A percentile compares a stretch with the other conserved stretches of the same genome.
These are phyloP conservation scores for Aspidiotus destructor DNA, from an alignment of 2,888 invertebrate species.

Conservation along the genomic window DNA sequence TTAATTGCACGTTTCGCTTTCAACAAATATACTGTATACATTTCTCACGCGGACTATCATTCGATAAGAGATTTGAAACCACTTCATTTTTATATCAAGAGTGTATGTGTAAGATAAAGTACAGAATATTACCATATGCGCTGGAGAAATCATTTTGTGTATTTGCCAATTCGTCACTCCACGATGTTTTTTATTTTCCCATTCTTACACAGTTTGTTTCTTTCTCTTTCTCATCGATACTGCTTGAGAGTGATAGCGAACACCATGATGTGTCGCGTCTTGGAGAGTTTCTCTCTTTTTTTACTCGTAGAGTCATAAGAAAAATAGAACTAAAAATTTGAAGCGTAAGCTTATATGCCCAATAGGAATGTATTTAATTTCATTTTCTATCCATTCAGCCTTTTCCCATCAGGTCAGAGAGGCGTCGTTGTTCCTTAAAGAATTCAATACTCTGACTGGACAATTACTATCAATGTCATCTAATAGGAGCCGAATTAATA, in stretches of 20 bases:
- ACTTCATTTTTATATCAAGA: constrained; percentile 7
- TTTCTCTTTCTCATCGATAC: constrained; percentile 1
- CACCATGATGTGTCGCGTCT: too few species aligned
- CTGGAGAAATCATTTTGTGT: constrained; percentile 29
- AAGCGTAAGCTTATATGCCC: too few species aligned
- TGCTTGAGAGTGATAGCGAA: neutral
- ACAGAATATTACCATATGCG: constrained; percentile 1
- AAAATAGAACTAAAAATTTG: too few species aligned
- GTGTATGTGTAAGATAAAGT: constrained; percentile 1
- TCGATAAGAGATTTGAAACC: constrained; percentile 22
- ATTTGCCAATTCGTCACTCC: constrained; percentile 29
- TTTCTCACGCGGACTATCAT: constrained; percentile 31
- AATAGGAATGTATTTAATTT: too few species aligned
- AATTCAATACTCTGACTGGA: too few species aligned
- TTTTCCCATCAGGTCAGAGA: too few species aligned
- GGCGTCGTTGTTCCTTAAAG: too few species aligned
- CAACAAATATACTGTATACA: constrained; percentile 28
- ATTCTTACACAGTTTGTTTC: neutral
- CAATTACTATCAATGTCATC: too few species aligned
- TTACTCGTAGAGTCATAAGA: too few species aligned
- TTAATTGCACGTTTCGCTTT: constrained; percentile 33
- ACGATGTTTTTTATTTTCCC: constrained; percentile 16
- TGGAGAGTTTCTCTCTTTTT: too few species aligned
- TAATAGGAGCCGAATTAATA: too few species aligned
- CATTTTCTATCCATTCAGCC: too few species aligned